phyloP scores from a whole-genome alignment of 2,113 vertebrate species.

The Jaculus jaculus region DNA sequence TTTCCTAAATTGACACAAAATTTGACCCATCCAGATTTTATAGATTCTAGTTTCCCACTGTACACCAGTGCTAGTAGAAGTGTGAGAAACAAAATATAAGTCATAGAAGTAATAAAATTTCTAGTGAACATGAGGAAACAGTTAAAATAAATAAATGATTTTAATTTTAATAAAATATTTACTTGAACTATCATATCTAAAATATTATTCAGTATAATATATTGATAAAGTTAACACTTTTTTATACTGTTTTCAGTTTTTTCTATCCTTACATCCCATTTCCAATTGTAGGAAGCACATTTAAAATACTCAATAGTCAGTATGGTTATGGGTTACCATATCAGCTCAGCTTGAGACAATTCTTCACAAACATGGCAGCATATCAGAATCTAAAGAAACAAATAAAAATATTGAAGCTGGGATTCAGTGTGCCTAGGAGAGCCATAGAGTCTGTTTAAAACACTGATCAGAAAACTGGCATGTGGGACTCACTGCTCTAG shows the following conservation, averaged over 20 bases:
- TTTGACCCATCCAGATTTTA: not conserved
- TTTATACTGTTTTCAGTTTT: not conserved
- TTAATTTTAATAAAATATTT: slow-evolving; percentile 30
- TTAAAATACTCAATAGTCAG: not conserved
- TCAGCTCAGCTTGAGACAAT: not conserved
- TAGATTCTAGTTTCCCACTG: not conserved
- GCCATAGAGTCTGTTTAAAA: not conserved
- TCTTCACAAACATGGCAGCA: not conserved
- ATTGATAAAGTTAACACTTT: not conserved
- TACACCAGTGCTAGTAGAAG: not conserved
- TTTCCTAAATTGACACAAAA: slow-evolving; percentile 14
- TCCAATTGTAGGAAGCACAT: not conserved
- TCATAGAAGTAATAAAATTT: slow-evolving; percentile 43
- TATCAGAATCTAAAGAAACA: slow-evolving; percentile 4
- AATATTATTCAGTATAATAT: slow-evolving; percentile 28
- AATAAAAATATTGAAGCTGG: slow-evolving; percentile 8
- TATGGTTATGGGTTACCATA: not conserved
- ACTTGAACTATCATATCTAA: slow-evolving; percentile 2
- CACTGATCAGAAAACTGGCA: not conserved
- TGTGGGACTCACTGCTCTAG: not conserved
- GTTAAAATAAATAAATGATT: not conserved
- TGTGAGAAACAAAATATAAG: not conserved
- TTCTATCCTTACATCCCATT: not conserved
- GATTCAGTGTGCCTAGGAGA: not conserved
- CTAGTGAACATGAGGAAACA: not conserved